Base-by-base conservation (phyloP, 2,888 invertebrate genomes). In the Mantis religiosa region DNA sequence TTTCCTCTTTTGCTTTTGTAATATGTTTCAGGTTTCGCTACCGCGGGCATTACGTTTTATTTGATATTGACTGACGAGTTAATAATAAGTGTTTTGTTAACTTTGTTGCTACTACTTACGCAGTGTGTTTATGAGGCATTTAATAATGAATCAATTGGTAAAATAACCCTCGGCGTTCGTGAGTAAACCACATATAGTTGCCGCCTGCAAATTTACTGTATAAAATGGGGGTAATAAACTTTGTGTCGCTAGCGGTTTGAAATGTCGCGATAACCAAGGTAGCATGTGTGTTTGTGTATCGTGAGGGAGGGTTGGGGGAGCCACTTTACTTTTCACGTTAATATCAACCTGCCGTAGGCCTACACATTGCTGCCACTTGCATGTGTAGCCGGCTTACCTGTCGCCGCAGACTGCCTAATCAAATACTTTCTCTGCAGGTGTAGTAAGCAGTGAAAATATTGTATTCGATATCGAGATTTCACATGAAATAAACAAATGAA, bases 131-230 rank as follows among this genome's bases (percentile, higher is more conserved):
- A 84, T 84, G 34, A 41, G 34, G 27, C 54, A n/a, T 85, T 85
- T 85, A 85, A 84, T 84, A 84, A 85, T 47, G 47, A 85, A 85
- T 85, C 85, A 85, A 85, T 85, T 85, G 25, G 15, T 85, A 15
- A 20, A 85, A n/a, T 30, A 27, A 27, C 85, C 54, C 54, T 71
- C 54, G 54, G 54, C 54, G 27, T 85, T 85, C 85, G 85, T 85
- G 85, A 41, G 85, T 85, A 47, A 47, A 27, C 85, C 47, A 34
- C 85, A 85, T 85, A 47, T 30, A 84, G 54, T 54, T 28, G 25
- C 41, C 54, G 54, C 54, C 54, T 71, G 54, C n/a, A 85, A 85
- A 85, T 85, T 85, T 85, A 85, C 85, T 54, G 85, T 85, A 47
- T 41, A 41, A 15, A 85, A n/a, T 85, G 85, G 47, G 47, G 54